phyloP scores from a whole-genome alignment of 2,113 vertebrate genomes.

The Nothocercus julius region DNA sequence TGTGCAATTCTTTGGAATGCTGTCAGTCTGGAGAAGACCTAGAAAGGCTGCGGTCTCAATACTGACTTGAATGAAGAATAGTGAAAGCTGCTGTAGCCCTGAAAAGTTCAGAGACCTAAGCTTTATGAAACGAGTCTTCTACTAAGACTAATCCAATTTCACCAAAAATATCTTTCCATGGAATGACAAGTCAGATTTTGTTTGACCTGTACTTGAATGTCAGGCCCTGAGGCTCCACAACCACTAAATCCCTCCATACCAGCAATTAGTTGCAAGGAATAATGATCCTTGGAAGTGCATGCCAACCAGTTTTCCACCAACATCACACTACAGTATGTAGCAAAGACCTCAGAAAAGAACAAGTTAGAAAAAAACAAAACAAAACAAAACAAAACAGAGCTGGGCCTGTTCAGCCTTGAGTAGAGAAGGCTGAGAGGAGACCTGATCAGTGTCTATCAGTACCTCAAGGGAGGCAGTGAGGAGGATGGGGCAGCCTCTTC shows the following conservation, averaged over 20 bases:
- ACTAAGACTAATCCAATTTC: background rate
- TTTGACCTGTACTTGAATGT: background rate
- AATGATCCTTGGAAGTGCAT: background rate
- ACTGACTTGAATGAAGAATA: background rate
- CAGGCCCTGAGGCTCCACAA: background rate
- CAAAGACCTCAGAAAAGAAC: background rate
- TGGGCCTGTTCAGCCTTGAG: too few relatives aligned
- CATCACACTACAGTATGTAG: background rate
- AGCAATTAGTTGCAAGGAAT: background rate
- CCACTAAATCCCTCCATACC: background rate
- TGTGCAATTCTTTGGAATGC: background rate
- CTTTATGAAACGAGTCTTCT: background rate
- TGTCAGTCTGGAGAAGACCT: rapidly evolving
- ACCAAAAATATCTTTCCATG: background rate
- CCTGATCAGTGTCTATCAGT: too few relatives aligned
- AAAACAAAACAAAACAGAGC: background rate
- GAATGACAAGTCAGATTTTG: background rate
- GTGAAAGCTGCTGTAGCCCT: background rate
- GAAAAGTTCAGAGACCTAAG: background rate
- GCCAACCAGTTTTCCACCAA: background rate
- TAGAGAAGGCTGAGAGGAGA: too few relatives aligned
- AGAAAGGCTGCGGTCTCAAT: background rate
- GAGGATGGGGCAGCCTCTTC: too few relatives aligned
- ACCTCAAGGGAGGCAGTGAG: too few relatives aligned
- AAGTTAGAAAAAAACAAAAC: background rate